phyloP scores from a whole-genome alignment of 2,113 vertebrate species.

The Grantiella picta region DNA sequence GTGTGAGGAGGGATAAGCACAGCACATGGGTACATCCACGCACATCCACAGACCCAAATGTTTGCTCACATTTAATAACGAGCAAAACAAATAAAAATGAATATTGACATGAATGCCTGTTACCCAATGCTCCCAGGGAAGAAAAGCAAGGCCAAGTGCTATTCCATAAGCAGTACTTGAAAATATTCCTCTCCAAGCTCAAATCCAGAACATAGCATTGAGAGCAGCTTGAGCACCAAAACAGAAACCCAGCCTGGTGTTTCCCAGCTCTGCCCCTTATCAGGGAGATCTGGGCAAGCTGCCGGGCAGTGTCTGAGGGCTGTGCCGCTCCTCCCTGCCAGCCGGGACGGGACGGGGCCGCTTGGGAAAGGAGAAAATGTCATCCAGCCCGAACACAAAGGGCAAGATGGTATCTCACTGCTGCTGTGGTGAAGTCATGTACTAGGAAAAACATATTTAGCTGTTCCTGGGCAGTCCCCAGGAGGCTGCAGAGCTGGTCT shows the following conservation, averaged over 20 bases:
- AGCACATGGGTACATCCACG: background rate
- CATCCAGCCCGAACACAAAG: constrained; percentile 74
- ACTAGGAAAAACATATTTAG: constrained; percentile 70
- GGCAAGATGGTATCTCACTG: constrained; percentile 74
- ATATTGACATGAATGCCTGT: constrained; percentile 35
- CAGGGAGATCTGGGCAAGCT: constrained; percentile 69
- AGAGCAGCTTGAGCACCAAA: background rate
- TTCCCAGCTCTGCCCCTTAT: constrained; percentile 69
- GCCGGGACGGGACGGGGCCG: constrained; percentile 16
- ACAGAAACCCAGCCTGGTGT: constrained; percentile 21
- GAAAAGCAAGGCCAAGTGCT: constrained; percentile 26
- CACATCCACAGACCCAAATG: background rate
- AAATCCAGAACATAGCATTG: background rate
- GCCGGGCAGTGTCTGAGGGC: constrained; percentile 20
- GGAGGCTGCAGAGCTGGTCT: constrained; percentile 32
- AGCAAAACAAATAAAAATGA: constrained; percentile 50
- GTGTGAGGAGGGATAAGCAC: background rate
- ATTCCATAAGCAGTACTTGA: background rate
- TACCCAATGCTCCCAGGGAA: background rate
- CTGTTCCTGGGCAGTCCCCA: constrained; percentile 54
- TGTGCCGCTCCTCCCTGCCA: constrained; percentile 48
- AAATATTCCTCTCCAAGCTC: background rate
- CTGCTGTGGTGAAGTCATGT: constrained; percentile 66
- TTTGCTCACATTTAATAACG: constrained; percentile 27
- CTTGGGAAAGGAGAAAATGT: constrained; percentile 75